Evolutionary conservation across 2,113 vertebrate genomes (phyloP), one percentile per base, ranked within the genome.

Genomic region (Peromyscus leucopus): DNA sequence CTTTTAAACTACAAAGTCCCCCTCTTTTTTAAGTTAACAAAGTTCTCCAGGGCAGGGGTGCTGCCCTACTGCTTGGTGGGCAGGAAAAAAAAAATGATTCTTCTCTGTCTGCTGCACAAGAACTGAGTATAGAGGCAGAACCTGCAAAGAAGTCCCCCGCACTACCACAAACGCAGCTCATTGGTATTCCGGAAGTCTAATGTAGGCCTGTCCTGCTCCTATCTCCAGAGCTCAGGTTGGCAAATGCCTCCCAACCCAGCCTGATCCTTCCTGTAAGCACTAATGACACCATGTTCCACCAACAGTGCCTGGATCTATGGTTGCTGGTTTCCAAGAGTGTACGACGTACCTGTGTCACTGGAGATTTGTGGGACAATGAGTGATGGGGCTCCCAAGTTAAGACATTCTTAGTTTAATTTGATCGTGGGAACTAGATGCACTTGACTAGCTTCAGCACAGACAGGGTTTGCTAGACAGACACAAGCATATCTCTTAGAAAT

Each of bases 361-460:
- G 26, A 69, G 48, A 39, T 39, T 85, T 36, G 28, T 63, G 36
- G 2, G 48, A 11, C 65, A 26, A 69, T 39, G 33, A 21, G 11
- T 9, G 26, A 83, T 8, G 17, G 42, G 19, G 42, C 2, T 1
- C 46, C 55, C 72, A 22, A 4, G 51, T 39, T 65, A 39, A n/a
- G 76, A 84, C 55, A 93, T 75, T 75, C 71, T 82, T n/a, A 46
- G 74, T 87, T 93, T 90, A 89, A 76, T 82, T 89, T 80, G 46
- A 63, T 63, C 75, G 17, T 21, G 39, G 39, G 75, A 74, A 17
- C 7, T 69, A 39, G 46, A 78, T 9, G 87, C 21, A 16, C 5
- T 24, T 16, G 63, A 74, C 33, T 59, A 96, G 36, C 33, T 94
- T 91, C 83, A 75, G 24, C 51, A 83, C 7, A 11, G 24, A 17